Base-by-base conservation (phyloP, 2,888 invertebrate species). In the Drosophila formosana region DNA sequence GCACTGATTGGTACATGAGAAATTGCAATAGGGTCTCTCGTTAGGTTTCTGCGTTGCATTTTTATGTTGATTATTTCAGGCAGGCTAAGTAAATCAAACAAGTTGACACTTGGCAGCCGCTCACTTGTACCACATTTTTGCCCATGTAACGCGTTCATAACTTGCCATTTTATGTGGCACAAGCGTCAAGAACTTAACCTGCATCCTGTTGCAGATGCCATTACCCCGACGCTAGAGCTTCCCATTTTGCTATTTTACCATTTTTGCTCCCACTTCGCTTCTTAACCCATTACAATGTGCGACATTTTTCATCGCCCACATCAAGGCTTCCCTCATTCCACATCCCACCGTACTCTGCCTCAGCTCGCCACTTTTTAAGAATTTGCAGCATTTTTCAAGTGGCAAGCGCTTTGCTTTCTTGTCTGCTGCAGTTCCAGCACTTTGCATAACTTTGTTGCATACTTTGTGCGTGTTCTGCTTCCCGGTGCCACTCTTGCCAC, bases 371-470 rank as follows among this genome's bases (percentile, higher is more conserved):
- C 13, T 25, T 25, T 46, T 68, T 52, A 47, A 63, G 65, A 75
- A 67, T 68, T 75, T 65, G 69, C 67, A 47, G 65, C 62, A 71
- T 75, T 87, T 83, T 89, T 83, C 81, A 87, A 83, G 87, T 78
- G 84, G 81, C 89, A 83, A 83, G 58, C 69, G 73, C 63, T 69
- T 67, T 72, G 63, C 58, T 66, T 75, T 66, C 66, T 77, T 80
- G 80, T 83, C 87, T 70, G 52, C 66, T 49, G 56, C 64, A 53
- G 75, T 73, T 69, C 66, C 53, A 72, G 85, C 89, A 83, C 89
- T 84, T 87, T 87, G 88, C 83, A 89, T 87, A 83, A 83, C 84
- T 89, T 89, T 87, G 81, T 80, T 75, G 87, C 84, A 84, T 84
- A 87, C 79, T 84, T 87, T 70, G 66, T 62, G 82, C 82, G 66